Base-by-base conservation (phyloP, 2,888 invertebrate species). In the Sialis fuliginosa region DNA sequence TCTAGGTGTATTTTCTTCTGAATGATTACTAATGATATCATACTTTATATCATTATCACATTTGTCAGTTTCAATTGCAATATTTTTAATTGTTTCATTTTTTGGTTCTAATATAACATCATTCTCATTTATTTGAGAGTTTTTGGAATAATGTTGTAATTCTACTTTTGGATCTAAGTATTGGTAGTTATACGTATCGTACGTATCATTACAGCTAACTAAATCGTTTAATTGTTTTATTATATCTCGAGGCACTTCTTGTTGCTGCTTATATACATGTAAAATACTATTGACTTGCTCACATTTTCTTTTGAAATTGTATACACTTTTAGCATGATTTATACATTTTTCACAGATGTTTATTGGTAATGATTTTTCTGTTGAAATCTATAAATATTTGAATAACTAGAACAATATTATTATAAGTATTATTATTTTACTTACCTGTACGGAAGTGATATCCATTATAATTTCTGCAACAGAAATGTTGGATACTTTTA, bases 291-390 rank as follows among this genome's bases (percentile, higher is more conserved):
- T 35, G 3, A 30, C 32, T 8, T 35, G n/a, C 34, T 47, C 47
- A 47, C 47, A 47, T n/a, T 42, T 35, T 42, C 10, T 32, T 47
- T 47, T 47, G 33, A 47, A 47, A 9, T 30, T 42, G 30, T 42
- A 37, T 1, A 34, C 34, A 9, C 10, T 10, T 34, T 34, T 42
- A 5, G 42, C 22, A 34, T 32, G 13, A 34, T 35, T 12, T 13
- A 42, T 12, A 42, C 47, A 47, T 30, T 33, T n/a, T 4, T 33
- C 31, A 34, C 47, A 47, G 10, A 47, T 47, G 5, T 47, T 45
- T 39, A 35, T 39, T 9, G 45, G 45, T 31, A 45, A 37, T 10
- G 12, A 45, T 33, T 12, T 44, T 10, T 33, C 30, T n/a, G 39
- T 39, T 12, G 13, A 9, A 13, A 39, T 45, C 32, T 39, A 30